Evolutionary conservation across 1,140 invertebrate genomes (phyloP), one percentile per base, ranked within the genome.

Genomic region (Pomacea maculata): DNA sequence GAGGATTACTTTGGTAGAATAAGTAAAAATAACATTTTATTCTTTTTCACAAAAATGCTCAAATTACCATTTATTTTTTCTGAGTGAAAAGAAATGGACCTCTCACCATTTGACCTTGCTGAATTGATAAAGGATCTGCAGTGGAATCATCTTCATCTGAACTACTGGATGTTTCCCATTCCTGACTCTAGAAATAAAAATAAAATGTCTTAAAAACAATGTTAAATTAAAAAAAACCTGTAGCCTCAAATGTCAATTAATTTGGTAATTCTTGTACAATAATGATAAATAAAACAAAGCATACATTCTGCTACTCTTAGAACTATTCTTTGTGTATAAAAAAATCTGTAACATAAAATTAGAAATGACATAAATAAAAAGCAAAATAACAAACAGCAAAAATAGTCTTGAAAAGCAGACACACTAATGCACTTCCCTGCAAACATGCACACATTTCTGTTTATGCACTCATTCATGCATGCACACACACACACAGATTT

Each of bases 121-220:
- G 75, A 8, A 52, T 70, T 45, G 75, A 29, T 74, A 78, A 67
- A 54, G 67, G 76, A 57, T 80, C 75, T 54, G 81, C 61, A 61
- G 82, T 52, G 17, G 78, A 80, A n/a, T 78, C 81, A 10, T 86
- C 87, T 34, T 88, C 85, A 15, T 87, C 84, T 14, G 85, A 85
- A 82, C 84, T 86, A 64, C 82, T 85, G 68, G 85, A 86, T 5
- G 83, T 74, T 74, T 86, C 84, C 57, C 79, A 57, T 34, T 85
- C 83, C 71, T 87, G 74, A 57, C 76, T 85, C 86, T 89, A 83
- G n/a, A 84, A 78, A 63, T 19, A 67, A 55, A 77, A 34, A 52
- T n/a, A n/a, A 21, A 29, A 52, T 19, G 73, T 70, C 12, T 15
- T 70, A 70, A 70, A 15, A 70, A 70, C 11, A 70, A 70, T 70